Evolutionary conservation across 53 echinoderm and acorn worm genomes (phyloP), one percentile per base, ranked within the genome.

Genomic region (Holothuria scabra): DNA sequence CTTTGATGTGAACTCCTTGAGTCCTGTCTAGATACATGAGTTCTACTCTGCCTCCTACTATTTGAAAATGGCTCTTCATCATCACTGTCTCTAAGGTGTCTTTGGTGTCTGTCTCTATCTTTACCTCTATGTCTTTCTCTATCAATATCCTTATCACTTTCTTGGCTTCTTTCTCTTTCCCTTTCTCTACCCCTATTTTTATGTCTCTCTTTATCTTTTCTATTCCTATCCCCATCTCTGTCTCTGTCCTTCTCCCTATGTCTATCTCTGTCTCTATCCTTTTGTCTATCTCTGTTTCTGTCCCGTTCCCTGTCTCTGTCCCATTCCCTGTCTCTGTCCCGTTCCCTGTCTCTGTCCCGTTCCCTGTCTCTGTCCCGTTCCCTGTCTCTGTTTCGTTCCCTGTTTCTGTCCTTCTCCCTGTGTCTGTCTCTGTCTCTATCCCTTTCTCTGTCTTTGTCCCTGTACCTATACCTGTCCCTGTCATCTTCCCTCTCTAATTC

Each of bases 161-260:
- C 49, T 26, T 21, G 55, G 30, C 57, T 84, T 28, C 70, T 70
- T 52, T 84, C 56, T 61, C 49, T 85, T 58, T 85, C 85, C 46
- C 49, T 61, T 0, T 48, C 76, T 59, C 44, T 35, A 49, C n/a
- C 34, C 25, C 33, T 63, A 37, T 22, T 3, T 32, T 33, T 33
- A 31, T 33, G 29, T 33, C 33, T 68, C 68, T 68, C 34, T 5
- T 7, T 29, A 20, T 32, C 68, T 18, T 16, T 68, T 9, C 12
- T 7, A 6, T 18, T 19, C 8, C 68, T 80, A 8, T 80, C 81
- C 16, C 38, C 24, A 41, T 35, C 37, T 35, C 82, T 61, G 4
- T 81, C 60, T 13, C 32, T 79, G 9, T 14, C 26, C 30, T 23
- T 59, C 6, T 79, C 28, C 30, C 80, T 24, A 5, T 37, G 37